Conservation (phyloP, 92 coral and sea anemone genomes). For the Meandrina meandrites region DNA sequence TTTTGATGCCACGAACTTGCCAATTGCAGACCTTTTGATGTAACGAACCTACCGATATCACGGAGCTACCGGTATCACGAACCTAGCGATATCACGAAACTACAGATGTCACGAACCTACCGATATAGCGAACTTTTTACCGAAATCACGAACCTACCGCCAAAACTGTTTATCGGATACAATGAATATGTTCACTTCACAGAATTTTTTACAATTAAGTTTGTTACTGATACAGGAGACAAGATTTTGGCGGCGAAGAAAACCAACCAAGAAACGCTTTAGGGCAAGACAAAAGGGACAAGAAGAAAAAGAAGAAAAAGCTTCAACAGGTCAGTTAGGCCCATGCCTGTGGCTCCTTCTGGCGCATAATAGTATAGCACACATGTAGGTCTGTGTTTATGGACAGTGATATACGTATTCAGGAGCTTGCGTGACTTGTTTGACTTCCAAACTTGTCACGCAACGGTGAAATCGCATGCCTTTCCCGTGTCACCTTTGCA, state of each 20-base stretch:
- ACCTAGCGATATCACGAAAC: too few relatives aligned
- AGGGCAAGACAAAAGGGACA: slow-evolving; percentile 61
- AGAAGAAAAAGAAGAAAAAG: slow-evolving; percentile 80
- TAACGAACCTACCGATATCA: background rate
- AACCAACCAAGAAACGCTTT: slow-evolving; percentile 53
- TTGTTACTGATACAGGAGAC: slow-evolving; percentile 54
- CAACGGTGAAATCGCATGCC: too few relatives aligned
- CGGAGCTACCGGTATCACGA: too few relatives aligned
- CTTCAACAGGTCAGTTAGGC: slow-evolving; percentile 47
- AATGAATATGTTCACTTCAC: background rate
- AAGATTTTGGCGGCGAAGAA: slow-evolving; percentile 70
- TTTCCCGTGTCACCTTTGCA: too few relatives aligned
- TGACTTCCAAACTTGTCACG: too few relatives aligned
- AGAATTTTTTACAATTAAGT: too few relatives aligned
- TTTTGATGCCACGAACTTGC: too few relatives aligned
- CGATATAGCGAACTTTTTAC: background rate
- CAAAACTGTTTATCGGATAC: background rate
- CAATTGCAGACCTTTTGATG: too few relatives aligned
- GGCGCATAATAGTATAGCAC: background rate
- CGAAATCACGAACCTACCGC: background rate
- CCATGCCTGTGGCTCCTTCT: background rate
- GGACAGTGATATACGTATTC: too few relatives aligned
- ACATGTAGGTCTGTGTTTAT: too few relatives aligned
- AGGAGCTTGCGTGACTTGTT: too few relatives aligned
- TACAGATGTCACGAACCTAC: background rate